Evolutionary conservation across 2,888 invertebrate species (phyloP), one percentile per base, ranked within the genome.

Genomic region (Agrochola lota): DNA sequence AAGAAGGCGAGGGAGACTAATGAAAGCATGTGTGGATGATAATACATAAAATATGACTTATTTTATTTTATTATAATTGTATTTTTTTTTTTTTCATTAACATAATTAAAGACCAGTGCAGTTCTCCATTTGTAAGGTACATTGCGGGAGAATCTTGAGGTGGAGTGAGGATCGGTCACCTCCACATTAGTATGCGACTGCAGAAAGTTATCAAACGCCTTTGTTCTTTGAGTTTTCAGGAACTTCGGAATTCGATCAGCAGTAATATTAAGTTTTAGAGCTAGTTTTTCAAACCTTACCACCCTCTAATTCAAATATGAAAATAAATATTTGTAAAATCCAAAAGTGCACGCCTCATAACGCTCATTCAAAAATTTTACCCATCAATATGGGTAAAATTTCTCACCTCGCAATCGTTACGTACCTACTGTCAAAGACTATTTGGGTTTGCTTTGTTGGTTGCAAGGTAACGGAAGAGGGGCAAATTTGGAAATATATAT

Each of bases 91-190:
- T n/a, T n/a, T n/a, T n/a, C 94, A 66, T 97, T 97, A 72, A 99
- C 98, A 93, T 98, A 98, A 67, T 97, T 97, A 88, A 97, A 97
- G 86, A 97, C 97, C 79, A 99, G 96, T 91, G 98, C 98, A 84
- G 97, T 97, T 88, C 97, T 97, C 99, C 99, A 99, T 93, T 98
- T 98, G 93, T 98, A 98, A 81, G 99, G 98, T 81, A 98, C 98
- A 75, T 97, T 98, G 91, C 98, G 98, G 9, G 99, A 95, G 92
- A 99, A 98, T 77, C 98, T 97, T 94, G 98, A 98, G 57, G 99
- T 99, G 91, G 98, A 98, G 85, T 98, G 98, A 59, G 98, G 98
- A 26, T 98, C 98, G 9, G 35, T 4, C 23, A 97, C 97, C 90
- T 98, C 98, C 70, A 97, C 96, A 92, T 98, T 98, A 26, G 99